Base-by-base conservation (phyloP, 1,140 invertebrate genomes). In the Psix sp. region DNA sequence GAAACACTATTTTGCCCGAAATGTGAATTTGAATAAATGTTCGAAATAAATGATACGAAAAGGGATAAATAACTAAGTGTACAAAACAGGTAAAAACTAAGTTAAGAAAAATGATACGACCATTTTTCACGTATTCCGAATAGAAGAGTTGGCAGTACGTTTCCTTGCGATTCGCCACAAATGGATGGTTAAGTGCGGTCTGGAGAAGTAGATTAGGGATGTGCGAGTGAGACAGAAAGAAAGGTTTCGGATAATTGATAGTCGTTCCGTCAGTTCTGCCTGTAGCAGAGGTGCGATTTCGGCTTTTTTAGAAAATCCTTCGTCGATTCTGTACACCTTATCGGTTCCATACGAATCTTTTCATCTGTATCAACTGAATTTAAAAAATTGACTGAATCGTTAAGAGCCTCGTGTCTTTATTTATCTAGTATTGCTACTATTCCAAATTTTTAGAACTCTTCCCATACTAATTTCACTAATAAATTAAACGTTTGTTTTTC, bases 201-300 rank as follows among this genome's bases (percentile, higher is more conserved):
- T 65, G 39, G 71, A 71, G 68, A 81, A 81, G 81, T 82, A 81
- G 78, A 82, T 84, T 79, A 73, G 76, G 68, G 60, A 42, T 43
- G 51, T 75, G 71, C 49, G 75, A 68, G 63, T 49, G 40, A 71
- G 70, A 67, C 38, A 51, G 45, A 57, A 67, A 67, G 46, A 60
- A 76, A 65, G 70, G 52, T 77, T 70, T 57, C 63, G 62, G 66
- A 62, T 79, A 82, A 83, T 82, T 83, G 77, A 83, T 81, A 77
- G 78, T 48, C 60, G 48, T 63, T 71, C 52, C 65, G 42, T 59
- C 75, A 67, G 75, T 43, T 68, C 52, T 74, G 62, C 74, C 36
- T 39, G 54, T 13, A 43, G 45, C 67, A 66, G 39, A 72, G 48
- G 35, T 31, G 62, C 59, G 54, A 70, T 35, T 52, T 31, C 26